Evolutionary conservation across 2,888 invertebrate species (phyloP), one percentile per base, ranked within the genome.

Genomic region (Alsophila aescularia): DNA sequence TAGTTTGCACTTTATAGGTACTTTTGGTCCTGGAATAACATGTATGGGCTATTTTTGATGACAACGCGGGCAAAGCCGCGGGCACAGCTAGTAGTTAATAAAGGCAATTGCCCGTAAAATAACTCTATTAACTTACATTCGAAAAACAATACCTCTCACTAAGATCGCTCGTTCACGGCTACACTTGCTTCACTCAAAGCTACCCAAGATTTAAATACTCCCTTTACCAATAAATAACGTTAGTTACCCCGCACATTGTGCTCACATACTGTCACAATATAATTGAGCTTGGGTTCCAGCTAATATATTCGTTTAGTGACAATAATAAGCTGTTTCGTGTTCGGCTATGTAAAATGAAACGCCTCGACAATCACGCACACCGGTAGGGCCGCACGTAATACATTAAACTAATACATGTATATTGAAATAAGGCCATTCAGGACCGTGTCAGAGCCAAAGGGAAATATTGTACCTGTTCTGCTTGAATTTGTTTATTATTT

Each of bases 361-460:
- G 58, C 61, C 64, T 48, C 61, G 52, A 58, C 66, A 69, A 72
- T 65, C 77, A 77, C 75, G 73, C 74, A 72, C 71, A 60, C 66
- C 57, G 52, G 56, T 44, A 32, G 18, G 34, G 50, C 43, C 55
- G 55, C 39, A 51, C 52, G 49, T 45, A 40, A 45, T 45, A 58
- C 48, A 50, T 47, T 43, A 45, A 9, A 48, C 27, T 47, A 24
- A 56, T 42, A 57, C 52, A 39, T 39, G 47, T 39, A 37, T 37
- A 58, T 52, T 52, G 54, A 40, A 62, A 58, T 60, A 54, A 58
- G 62, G 62, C 55, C 52, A 44, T 52, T 56, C 42, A 18, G 42
- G 7, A 34, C 27, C 2, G 34, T 34, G n/a, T n/a, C n/a, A n/a
- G 41, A 29, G 34, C 41, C 27, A 6, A 7, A 5, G 24, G 12